phyloP scores from a whole-genome alignment of 2,113 vertebrate genomes.

The Drymodes brunneopygia region DNA sequence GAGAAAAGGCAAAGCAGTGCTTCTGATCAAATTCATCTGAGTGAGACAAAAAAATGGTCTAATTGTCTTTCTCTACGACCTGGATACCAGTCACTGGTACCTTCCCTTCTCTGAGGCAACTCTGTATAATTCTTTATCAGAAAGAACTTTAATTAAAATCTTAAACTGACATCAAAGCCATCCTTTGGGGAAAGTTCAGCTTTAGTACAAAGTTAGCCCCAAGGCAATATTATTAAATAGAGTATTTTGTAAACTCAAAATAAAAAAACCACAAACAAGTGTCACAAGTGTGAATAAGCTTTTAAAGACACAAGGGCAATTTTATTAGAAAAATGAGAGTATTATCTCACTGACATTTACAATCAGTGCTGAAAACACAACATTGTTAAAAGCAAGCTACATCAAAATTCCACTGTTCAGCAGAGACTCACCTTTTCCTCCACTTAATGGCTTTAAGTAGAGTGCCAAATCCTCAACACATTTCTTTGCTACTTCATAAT shows the following conservation, averaged over 20 bases:
- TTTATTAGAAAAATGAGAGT: not conserved
- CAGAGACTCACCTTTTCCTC: constrained; percentile 84
- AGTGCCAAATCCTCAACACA: constrained; percentile 94
- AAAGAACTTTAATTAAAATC: not conserved
- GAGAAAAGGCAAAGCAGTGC: not conserved
- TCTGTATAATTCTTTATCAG: not conserved
- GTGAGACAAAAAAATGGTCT: not conserved
- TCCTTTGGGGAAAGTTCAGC: not conserved
- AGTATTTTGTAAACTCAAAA: not conserved
- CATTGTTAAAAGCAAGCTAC: not conserved
- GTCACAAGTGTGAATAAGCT: not conserved
- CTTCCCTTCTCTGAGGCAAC: not conserved
- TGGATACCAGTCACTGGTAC: not conserved
- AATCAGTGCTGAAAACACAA: not conserved
- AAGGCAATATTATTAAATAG: not conserved
- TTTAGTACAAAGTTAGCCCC: not conserved
- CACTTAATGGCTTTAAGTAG: constrained; percentile 91
- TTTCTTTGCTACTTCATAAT: constrained; percentile 90
- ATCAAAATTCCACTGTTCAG: not conserved
- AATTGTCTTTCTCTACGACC: not conserved
- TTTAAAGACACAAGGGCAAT: not conserved
- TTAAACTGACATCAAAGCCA: not conserved
- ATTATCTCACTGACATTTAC: not conserved
- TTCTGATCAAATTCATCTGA: not conserved
- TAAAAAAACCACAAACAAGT: not conserved